Evolutionary conservation across 2,888 invertebrate species (phyloP).

Genomic region (Agriopis leucophaearia): DNA sequence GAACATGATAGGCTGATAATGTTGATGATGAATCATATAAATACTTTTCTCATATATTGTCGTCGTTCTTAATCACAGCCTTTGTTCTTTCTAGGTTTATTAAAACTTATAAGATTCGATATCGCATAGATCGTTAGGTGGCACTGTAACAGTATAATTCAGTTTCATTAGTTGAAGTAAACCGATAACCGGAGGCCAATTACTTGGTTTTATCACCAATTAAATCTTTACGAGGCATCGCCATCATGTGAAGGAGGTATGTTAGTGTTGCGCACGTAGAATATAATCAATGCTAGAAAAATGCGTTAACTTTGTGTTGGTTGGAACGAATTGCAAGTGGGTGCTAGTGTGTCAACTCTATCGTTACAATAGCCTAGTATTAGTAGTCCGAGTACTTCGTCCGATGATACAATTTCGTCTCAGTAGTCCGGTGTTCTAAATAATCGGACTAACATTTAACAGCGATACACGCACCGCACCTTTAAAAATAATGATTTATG

Average conservation of each 20-base stretch:
- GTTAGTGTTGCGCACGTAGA: constrained; percentile 18
- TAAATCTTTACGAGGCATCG: constrained; percentile 54
- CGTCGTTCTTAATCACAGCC: constrained; percentile 29
- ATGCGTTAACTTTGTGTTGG: constrained; percentile 64
- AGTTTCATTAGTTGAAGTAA: constrained; percentile 15
- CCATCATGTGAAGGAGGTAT: constrained; percentile 29
- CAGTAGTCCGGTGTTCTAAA: too few relatives aligned
- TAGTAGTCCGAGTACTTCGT: too few relatives aligned
- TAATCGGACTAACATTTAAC: too few relatives aligned
- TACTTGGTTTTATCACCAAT: constrained; percentile 55
- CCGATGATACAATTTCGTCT: too few relatives aligned
- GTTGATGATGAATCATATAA: too few relatives aligned
- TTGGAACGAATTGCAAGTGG: constrained; percentile 70
- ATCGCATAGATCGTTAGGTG: constrained; percentile 66
- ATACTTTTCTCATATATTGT: constrained; percentile 8
- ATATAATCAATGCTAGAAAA: constrained; percentile 24
- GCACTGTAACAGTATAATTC: constrained; percentile 22
- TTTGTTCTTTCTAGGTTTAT: constrained; percentile 43
- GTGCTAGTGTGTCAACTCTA: too few relatives aligned
- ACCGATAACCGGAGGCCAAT: constrained; percentile 47
- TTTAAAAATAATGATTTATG: too few relatives aligned
- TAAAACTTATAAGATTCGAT: constrained; percentile 53
- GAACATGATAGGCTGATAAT: too few relatives aligned
- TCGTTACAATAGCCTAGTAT: too few relatives aligned
- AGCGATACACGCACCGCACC: too few relatives aligned